These are phyloP conservation scores for Boloria selene DNA, from an alignment of 2,888 invertebrate species.

Conservation along the genomic window DNA sequence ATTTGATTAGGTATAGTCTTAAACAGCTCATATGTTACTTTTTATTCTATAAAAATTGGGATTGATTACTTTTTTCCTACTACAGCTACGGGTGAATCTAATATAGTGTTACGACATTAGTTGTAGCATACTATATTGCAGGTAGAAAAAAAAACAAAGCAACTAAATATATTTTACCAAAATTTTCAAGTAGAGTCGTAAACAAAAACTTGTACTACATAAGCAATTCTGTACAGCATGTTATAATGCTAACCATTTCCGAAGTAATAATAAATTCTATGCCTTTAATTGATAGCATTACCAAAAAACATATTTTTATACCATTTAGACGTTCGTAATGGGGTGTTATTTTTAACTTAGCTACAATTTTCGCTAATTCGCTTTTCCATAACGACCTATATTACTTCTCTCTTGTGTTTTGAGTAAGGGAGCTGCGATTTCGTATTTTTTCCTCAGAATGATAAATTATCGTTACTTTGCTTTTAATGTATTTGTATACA, in stretches of 20 bases:
- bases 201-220: too few species aligned
- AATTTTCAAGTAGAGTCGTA: too few species aligned
- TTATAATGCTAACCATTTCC: background rate
- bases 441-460: constrained; percentile 43
- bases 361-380: constrained; percentile 47
- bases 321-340: constrained; percentile 40
- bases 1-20: too few species aligned
- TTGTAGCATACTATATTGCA: too few species aligned
- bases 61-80: too few species aligned
- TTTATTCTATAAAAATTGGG: too few species aligned
- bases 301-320: constrained; percentile 35
- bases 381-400: constrained; percentile 47
- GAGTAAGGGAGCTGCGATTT: constrained; percentile 44
- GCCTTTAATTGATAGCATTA: constrained; percentile 28
- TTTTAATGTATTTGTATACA: constrained; percentile 2
- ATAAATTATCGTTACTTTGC: constrained; percentile 43
- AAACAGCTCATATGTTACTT: too few species aligned
- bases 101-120: too few species aligned
- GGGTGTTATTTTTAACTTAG: constrained; percentile 50
- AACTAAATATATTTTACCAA: too few species aligned
- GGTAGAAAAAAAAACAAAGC: too few species aligned
- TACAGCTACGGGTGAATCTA: too few species aligned
- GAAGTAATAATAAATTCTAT: constrained; percentile 19
- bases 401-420: constrained; percentile 45
- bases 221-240: too few species aligned